Conservation (phyloP, 2,888 invertebrate species). For the Phalangium opilio region DNA sequence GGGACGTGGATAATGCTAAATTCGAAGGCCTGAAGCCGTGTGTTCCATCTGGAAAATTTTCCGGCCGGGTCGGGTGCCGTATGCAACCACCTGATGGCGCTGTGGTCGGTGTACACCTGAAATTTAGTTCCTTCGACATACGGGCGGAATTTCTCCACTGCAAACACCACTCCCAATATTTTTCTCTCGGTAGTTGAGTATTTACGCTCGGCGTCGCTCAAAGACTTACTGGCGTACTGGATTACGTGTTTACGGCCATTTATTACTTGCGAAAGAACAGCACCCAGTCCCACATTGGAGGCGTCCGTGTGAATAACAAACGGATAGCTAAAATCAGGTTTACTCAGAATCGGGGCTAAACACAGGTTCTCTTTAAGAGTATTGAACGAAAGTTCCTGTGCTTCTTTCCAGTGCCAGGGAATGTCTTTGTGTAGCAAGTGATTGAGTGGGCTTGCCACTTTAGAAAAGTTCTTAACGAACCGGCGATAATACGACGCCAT, state of each 20-base stretch:
- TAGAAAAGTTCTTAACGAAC: not conserved
- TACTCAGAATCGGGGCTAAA: not conserved
- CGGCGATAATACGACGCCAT: not conserved
- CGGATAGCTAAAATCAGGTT: not conserved
- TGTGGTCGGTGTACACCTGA: conserved; percentile 32
- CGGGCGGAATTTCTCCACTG: conserved; percentile 29
- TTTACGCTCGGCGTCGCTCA: conserved; percentile 17
- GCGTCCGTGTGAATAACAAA: conserved; percentile 21
- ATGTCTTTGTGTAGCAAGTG: not conserved
- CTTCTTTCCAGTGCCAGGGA: not conserved
- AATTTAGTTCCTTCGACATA: conserved; percentile 30
- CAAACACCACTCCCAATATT: conserved; percentile 27
- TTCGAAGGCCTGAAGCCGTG: conserved; percentile 30
- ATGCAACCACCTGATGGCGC: conserved; percentile 35
- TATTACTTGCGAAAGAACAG: conserved; percentile 22
- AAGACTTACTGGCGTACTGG: conserved; percentile 17
- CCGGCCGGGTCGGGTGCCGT: conserved; percentile 30
- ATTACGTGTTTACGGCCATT: conserved; percentile 7
- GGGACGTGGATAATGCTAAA: conserved; percentile 29
- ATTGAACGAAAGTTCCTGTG: not conserved
- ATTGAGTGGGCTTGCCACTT: not conserved
- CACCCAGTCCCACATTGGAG: conserved; percentile 20
- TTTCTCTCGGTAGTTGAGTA: conserved; percentile 33
- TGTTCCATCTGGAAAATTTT: conserved; percentile 33
- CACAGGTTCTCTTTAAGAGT: not conserved